Conservation (phyloP, 2,113 vertebrate species). For the Prunella himalayana region DNA sequence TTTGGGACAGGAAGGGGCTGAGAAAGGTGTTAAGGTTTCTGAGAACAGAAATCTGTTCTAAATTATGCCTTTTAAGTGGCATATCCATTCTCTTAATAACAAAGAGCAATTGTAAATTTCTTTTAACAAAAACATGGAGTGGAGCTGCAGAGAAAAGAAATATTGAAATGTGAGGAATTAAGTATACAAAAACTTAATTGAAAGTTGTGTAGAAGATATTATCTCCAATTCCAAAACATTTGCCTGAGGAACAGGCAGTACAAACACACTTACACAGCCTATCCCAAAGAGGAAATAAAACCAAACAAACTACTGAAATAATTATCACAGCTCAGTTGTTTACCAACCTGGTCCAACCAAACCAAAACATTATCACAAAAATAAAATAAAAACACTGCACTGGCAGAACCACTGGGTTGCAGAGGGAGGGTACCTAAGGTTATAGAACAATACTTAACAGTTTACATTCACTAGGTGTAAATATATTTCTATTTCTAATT, state of each 20-base stretch:
- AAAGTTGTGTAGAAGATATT: neutral
- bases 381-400: neutral
- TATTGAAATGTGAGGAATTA: neutral
- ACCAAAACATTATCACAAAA: neutral
- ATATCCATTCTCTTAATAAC: neutral
- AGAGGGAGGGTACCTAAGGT: neutral
- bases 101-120: neutral
- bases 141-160: neutral
- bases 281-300: conserved; percentile 10
- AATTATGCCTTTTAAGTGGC: neutral
- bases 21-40: neutral
- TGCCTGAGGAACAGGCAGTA: conserved; percentile 12
- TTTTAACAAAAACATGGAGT: neutral
- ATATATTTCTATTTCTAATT: neutral
- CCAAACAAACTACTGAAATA: neutral
- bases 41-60: neutral
- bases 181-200: neutral
- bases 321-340: neutral
- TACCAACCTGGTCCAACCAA: neutral
- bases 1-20: neutral
- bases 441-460: neutral
- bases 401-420: neutral
- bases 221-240: neutral
- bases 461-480: neutral
- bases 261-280: neutral